These are phyloP conservation scores for Choloepus hoffmanni DNA, from an alignment of 2,113 vertebrate species.

Conservation along the genomic window DNA sequence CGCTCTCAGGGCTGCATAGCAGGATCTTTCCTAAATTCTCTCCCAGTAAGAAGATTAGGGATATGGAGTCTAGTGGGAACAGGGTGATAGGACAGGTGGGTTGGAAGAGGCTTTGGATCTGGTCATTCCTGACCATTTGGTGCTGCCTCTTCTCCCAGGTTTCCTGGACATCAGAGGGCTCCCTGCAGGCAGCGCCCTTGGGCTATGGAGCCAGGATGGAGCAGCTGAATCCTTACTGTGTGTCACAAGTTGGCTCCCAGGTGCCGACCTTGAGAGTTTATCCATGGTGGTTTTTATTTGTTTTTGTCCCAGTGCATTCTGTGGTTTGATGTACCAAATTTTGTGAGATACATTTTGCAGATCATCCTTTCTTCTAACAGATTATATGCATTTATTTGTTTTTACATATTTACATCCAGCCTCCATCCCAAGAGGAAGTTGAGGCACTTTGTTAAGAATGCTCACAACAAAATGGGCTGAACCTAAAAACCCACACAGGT, in stretches of 20 bases:
- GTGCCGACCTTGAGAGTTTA: background rate
- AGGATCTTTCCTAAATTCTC: background rate
- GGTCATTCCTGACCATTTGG: too few relatives aligned
- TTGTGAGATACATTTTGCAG: background rate
- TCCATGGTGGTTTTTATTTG: background rate
- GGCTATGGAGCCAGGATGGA: background rate
- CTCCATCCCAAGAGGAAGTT: background rate
- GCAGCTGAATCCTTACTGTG: background rate
- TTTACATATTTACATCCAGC: background rate
- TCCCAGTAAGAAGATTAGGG: too few relatives aligned
- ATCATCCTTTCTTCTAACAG: background rate
- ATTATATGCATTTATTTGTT: background rate
- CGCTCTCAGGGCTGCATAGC: accelerated
- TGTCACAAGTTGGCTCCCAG: background rate
- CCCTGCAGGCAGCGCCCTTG: background rate
- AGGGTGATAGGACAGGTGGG: background rate
- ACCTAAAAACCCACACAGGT: background rate
- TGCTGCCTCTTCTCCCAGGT: too few relatives aligned
- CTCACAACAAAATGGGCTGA: background rate
- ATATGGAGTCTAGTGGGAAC: too few relatives aligned
- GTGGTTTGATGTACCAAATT: background rate
- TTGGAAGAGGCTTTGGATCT: background rate
- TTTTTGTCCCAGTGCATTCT: background rate
- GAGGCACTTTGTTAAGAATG: background rate
- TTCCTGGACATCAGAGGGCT: background rate